Conservation (phyloP, 64 coral and sea anemone species). For the Dendronephthya gigantea region DNA sequence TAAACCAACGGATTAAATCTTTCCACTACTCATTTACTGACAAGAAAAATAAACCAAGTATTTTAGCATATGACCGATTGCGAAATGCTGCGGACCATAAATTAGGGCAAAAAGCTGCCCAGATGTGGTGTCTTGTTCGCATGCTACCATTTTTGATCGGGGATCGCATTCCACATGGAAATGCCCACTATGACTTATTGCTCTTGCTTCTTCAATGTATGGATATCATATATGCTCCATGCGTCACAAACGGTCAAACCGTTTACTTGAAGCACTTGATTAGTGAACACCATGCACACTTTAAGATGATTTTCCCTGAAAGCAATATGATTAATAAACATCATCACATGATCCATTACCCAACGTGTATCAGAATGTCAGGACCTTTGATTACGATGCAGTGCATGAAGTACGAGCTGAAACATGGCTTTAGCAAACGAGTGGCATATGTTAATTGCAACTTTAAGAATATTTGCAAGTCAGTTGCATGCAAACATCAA, state of each 20-base stretch:
- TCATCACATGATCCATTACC: constrained; percentile 34
- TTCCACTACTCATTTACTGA: too few species aligned
- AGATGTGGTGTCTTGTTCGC: constrained; percentile 3
- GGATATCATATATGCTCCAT: constrained; percentile 22
- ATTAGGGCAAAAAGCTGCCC: too few species aligned
- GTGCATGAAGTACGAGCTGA: too few species aligned
- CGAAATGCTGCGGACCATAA: too few species aligned
- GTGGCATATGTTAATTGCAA: too few species aligned
- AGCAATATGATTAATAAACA: constrained; percentile 13
- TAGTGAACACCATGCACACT: neutral
- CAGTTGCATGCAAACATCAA: too few species aligned
- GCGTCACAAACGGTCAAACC: neutral
- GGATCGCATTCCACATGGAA: neutral
- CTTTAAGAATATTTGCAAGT: too few species aligned
- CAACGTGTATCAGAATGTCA: neutral
- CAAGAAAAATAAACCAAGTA: too few species aligned
- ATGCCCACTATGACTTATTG: neutral
- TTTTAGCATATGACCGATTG: too few species aligned
- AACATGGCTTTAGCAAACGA: too few species aligned
- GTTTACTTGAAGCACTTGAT: constrained; percentile 10
- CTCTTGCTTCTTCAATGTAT: neutral
- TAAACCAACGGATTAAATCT: too few species aligned
- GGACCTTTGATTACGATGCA: too few species aligned
- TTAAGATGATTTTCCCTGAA: neutral
- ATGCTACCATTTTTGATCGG: neutral